These are phyloP conservation scores for Apeltes quadracus DNA, from an alignment of 2,113 vertebrate species.

Conservation along the genomic window DNA sequence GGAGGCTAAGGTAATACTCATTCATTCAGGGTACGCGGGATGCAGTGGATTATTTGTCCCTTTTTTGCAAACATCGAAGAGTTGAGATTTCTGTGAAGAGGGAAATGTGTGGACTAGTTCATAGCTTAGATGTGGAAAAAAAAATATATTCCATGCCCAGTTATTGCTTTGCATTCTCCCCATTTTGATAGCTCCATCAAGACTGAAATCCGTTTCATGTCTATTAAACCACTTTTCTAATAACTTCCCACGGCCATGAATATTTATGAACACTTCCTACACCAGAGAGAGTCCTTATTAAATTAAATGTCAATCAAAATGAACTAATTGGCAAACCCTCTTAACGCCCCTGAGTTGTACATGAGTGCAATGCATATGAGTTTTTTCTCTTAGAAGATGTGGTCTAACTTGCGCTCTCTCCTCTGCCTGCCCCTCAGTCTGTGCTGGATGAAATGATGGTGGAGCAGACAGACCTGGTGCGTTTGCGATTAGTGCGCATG, in stretches of 20 bases:
- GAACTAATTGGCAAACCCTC: slow-evolving; percentile 57
- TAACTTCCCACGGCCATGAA: slow-evolving; percentile 48
- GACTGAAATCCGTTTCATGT: slow-evolving; percentile 52
- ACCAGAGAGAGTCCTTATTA: slow-evolving; percentile 53
- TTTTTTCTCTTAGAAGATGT: slow-evolving; percentile 3
- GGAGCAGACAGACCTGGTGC: slow-evolving; percentile 95
- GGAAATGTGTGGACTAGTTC: slow-evolving; percentile 29
- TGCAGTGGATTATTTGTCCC: slow-evolving; percentile 17
- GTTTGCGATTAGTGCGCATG: slow-evolving; percentile 95
- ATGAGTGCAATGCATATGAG: not conserved
- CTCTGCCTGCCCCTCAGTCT: slow-evolving; percentile 76
- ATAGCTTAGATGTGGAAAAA: slow-evolving; percentile 17
- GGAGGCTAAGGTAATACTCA: slow-evolving; percentile 92
- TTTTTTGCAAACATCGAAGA: slow-evolving; percentile 24
- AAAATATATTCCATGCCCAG: slow-evolving; percentile 16
- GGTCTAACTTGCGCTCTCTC: not conserved
- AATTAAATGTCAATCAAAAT: slow-evolving; percentile 64
- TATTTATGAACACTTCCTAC: slow-evolving; percentile 59
- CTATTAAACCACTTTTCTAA: slow-evolving; percentile 48
- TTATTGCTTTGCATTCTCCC: slow-evolving; percentile 25
- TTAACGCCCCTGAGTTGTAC: slow-evolving; percentile 44
- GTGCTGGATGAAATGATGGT: slow-evolving; percentile 99
- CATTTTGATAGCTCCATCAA: slow-evolving; percentile 40
- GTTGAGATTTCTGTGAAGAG: slow-evolving; percentile 6
- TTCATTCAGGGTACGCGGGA: slow-evolving; percentile 14